Conservation (phyloP, 1,140 invertebrate species). For the Aphelinus atriplicis region DNA sequence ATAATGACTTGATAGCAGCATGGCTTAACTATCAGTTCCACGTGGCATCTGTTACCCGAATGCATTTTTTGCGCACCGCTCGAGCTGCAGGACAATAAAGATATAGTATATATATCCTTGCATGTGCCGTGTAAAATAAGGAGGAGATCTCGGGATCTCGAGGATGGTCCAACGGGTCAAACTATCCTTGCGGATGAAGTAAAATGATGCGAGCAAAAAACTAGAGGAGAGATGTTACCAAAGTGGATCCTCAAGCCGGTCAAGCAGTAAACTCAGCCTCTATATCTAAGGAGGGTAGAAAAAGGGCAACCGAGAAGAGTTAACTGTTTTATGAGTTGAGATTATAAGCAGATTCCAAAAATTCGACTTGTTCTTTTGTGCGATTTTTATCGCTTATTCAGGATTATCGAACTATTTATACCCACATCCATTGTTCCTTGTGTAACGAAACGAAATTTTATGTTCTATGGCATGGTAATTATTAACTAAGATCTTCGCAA, state of each 20-base stretch:
- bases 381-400: no score
- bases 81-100: constrained; percentile 10
- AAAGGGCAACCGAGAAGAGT: background rate
- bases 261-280: no score
- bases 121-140: background rate
- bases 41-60: constrained; percentile 26
- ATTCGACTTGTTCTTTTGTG: background rate
- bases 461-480: no score
- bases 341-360: background rate
- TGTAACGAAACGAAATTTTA: no score
- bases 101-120: background rate
- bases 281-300: background rate
- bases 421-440: no score
- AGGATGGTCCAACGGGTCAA: background rate
- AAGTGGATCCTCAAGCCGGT: no score
- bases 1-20: no score
- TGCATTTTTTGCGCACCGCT: constrained; percentile 6
- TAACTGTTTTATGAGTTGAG: background rate
- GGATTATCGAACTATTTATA: no score
- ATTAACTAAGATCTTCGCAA: no score
- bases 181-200: constrained; percentile 15
- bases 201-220: constrained; percentile 12
- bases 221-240: background rate
- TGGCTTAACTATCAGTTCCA: background rate
- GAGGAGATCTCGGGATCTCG: background rate